Evolutionary conservation across 2,113 vertebrate genomes (phyloP), one percentile per base, ranked within the genome.

Genomic region (Columba janthina): DNA sequence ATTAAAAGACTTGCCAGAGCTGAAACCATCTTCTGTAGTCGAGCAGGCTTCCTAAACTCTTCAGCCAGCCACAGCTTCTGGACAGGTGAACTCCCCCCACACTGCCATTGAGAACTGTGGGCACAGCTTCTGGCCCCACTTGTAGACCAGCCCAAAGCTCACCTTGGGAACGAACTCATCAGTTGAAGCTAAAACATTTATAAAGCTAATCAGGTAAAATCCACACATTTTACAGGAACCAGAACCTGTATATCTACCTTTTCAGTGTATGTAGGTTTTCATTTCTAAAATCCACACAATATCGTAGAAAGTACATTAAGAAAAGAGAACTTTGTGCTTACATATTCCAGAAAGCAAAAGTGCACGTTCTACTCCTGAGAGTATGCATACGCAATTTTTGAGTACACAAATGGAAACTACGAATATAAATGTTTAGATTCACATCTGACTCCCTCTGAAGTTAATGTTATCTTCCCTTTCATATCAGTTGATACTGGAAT

Each of bases 391-490:
- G 3, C 9, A 62, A 38, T 46, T 64, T 66, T 22, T 74, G 31
- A 89, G 64, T 36, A 74, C 25, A 64, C 31, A 81, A 62, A 70
- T 62, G 48, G 72, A 86, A 94, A 88, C 64, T 29, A 51, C 38
- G 61, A 91, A 87, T 42, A 40, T 26, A 84, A 89, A 89, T 32
- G 46, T 85, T 96, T 74, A 91, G 61, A 84, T 80, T 89, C 77
- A 74, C 56, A 78, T 67, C 32, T 60, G 56, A 86, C 56, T 60
- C 56, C 24, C 50, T 78, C 79, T 87, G 38, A 88, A 81, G 61
- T 89, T 60, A 82, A 31, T 66, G 60, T 60, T 65, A 57, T 75
- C 53, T 71, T 93, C 89, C 61, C 22, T 77, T 77, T 89, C 26
- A 2, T 40, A 67, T 64, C 76, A 90, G 15, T 53, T 50, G 86